Evolutionary conservation across 2,888 invertebrate species (phyloP), one percentile per base, ranked within the genome.

Genomic region (Rotaria magnacalcarata): DNA sequence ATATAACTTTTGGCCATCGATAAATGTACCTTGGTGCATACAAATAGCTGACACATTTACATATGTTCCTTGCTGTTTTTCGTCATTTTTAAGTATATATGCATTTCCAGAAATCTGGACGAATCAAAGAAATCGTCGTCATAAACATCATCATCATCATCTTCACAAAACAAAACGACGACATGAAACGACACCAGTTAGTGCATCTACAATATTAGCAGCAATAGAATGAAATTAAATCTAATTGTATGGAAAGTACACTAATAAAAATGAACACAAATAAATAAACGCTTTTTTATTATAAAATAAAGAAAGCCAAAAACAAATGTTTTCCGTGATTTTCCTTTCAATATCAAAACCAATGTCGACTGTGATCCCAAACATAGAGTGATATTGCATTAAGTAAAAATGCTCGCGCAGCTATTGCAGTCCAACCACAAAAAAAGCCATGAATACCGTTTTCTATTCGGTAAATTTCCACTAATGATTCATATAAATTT

Each of bases 21-120:
- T 80, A 24, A 47, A 47, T 47, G 4, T 24, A n/a, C 21, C 80
- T 8, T 43, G 43, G 80, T 47, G 47, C n/a, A 21, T 47, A 24
- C 10, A 80, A 47, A n/a, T 80, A 24, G 21, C 80, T 14, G 19
- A 80, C 47, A n/a, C 47, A 80, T 80, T 80, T n/a, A 80, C 80
- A 47, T 80, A 80, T 80, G 80, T 80, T 47, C 80, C 80, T n/a
- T 80, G 80, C n/a, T 80, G 80, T 80, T 80, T 80, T 47, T 47
- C 47, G n/a, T n/a, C 80, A 24, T 80, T 47, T 24, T 47, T 80
- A 47, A 80, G 47, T 80, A 80, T 80, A 24, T 80, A 43, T 47
- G 80, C 80, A n/a, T 80, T 80, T 80, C 80, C 80, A n/a, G 47
- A 43, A 24, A 80, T 80, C 2, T 80, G 80, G 80, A 24, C 8